phyloP scores from a whole-genome alignment of 2,888 invertebrate genomes.

The Ctenicera cuprea region DNA sequence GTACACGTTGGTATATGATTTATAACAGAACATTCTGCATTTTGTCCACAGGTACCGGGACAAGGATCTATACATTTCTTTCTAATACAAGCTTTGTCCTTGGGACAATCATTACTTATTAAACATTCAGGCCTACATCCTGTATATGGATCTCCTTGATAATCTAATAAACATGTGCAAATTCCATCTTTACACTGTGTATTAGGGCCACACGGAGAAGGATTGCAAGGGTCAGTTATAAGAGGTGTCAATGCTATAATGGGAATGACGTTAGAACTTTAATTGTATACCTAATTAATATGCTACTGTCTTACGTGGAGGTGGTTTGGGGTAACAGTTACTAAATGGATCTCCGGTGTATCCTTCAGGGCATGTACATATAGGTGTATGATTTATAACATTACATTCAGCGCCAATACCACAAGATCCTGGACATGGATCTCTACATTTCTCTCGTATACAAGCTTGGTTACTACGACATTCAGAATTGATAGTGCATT shows the following conservation, averaged over 20 bases:
- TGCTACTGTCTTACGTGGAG: constrained; percentile 65
- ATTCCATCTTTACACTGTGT: constrained; percentile 81
- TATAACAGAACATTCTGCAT: constrained; percentile 84
- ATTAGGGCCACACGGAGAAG: constrained; percentile 78
- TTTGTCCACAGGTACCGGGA: constrained; percentile 85
- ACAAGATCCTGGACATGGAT: constrained; percentile 80
- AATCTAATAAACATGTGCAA: constrained; percentile 86
- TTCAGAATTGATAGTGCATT: constrained; percentile 80
- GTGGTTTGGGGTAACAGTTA: constrained; percentile 78
- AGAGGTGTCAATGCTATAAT: constrained; percentile 68
- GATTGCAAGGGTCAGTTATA: constrained; percentile 74
- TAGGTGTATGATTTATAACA: constrained; percentile 79
- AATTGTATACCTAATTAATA: not conserved
- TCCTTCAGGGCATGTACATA: constrained; percentile 78
- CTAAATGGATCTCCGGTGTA: constrained; percentile 87
- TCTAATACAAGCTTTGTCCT: constrained; percentile 84
- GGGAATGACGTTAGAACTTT: not conserved
- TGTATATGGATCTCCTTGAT: constrained; percentile 88
- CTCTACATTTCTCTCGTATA: constrained; percentile 77
- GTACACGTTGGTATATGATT: constrained; percentile 87
- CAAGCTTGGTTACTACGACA: constrained; percentile 81
- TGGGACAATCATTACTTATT: constrained; percentile 85
- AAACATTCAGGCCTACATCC: constrained; percentile 90
- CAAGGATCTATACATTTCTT: constrained; percentile 87
- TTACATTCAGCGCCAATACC: constrained; percentile 80